Evolutionary conservation across 2,113 vertebrate species (phyloP), one percentile per base, ranked within the genome.

Genomic region (Abramis brama): DNA sequence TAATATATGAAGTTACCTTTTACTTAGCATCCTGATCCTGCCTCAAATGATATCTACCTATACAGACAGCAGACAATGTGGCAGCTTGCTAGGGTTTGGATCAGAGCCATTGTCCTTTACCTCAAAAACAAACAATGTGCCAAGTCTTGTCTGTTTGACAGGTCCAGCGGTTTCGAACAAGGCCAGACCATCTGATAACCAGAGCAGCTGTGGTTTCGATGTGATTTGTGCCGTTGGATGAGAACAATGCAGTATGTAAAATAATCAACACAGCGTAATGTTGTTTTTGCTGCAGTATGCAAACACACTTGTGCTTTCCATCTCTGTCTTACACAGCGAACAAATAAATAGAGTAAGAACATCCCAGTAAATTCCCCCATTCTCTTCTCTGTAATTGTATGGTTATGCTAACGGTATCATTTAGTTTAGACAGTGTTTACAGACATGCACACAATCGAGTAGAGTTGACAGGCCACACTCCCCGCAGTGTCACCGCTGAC

Each of bases 241-340:
- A 57, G 66, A 70, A 83, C 30, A 83, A 83, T 36, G 81, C 27
- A 33, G 64, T 83, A 83, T 83, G 81, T 73, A 83, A 83, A 83
- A 71, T 36, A 73, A 36, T 39, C 66, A 73, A 13, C 1, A 1
- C 81, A 57, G 47, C 13, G 12, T n/a, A 83, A 36, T 73, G 66
- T 43, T 83, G 66, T 55, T 83, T 83, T 21, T 83, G 12, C 12
- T 71, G 30, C 47, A 52, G 47, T 83, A 83, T 73, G 66, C 81
- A 83, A 83, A 83, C 50, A 73, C 45, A 33, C 47, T 83, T 55
- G 21, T n/a, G 66, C 66, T 55, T 39, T 59, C 50, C 13, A 36
- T 83, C 47, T 73, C 30, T 59, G 30, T 57, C 23, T 19, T 7
- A n/a, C 30, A 36, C 17, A 23, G 25, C 1, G 43, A 27, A 68